A percentile compares a stretch with the other conserved stretches of the same genome.
Evolutionary conservation across 2,797 vertebrate genomes (phyloP).

Genomic region (Hoplostethus mediterraneus): DNA sequence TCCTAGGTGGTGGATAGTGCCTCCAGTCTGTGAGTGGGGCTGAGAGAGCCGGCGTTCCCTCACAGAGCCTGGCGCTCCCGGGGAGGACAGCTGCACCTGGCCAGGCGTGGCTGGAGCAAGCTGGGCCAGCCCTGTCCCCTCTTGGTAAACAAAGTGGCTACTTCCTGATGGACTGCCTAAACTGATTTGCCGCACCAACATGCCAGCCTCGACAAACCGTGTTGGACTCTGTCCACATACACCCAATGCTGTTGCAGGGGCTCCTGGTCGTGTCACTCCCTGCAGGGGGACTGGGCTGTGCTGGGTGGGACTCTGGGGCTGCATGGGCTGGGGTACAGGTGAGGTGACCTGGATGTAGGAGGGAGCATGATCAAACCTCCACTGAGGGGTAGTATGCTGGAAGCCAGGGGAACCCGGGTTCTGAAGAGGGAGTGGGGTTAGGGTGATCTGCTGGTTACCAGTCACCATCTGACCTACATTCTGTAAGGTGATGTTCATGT

Average conservation of each 20-base stretch:
- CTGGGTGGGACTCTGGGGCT: slow-evolving; percentile 96
- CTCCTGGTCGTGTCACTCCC: slow-evolving; percentile 86
- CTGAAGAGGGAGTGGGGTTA: slow-evolving; percentile 92
- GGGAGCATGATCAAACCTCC: slow-evolving; percentile 93
- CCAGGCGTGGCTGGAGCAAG: slow-evolving; percentile 87
- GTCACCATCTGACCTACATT: slow-evolving; percentile 92
- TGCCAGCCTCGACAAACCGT: slow-evolving; percentile 91
- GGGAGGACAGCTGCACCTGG: slow-evolving; percentile 90
- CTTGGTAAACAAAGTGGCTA: slow-evolving; percentile 95
- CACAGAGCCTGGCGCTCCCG: slow-evolving; percentile 84
- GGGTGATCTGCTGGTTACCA: slow-evolving; percentile 94
- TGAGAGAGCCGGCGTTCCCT: slow-evolving; percentile 95
- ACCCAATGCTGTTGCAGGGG: slow-evolving; percentile 86
- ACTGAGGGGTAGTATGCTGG: slow-evolving; percentile 92
- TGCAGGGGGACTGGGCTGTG: slow-evolving; percentile 92
- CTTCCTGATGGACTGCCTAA: slow-evolving; percentile 89
- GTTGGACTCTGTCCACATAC: slow-evolving; percentile 95
- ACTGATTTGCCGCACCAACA: slow-evolving; percentile 94
- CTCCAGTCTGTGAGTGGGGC: slow-evolving; percentile 94
- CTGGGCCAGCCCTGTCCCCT: slow-evolving; percentile 89
- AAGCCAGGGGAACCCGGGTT: slow-evolving; percentile 93
- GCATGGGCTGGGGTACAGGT: slow-evolving; percentile 91
- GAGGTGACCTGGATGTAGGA: slow-evolving; percentile 97
- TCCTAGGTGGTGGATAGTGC: slow-evolving; percentile 96
- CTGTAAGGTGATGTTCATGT: slow-evolving; percentile 96